A percentile compares a stretch with the other conserved stretches of the same genome.
phyloP scores from a whole-genome alignment of 2,113 vertebrate genomes.

The Rousettus leschenaultii region DNA sequence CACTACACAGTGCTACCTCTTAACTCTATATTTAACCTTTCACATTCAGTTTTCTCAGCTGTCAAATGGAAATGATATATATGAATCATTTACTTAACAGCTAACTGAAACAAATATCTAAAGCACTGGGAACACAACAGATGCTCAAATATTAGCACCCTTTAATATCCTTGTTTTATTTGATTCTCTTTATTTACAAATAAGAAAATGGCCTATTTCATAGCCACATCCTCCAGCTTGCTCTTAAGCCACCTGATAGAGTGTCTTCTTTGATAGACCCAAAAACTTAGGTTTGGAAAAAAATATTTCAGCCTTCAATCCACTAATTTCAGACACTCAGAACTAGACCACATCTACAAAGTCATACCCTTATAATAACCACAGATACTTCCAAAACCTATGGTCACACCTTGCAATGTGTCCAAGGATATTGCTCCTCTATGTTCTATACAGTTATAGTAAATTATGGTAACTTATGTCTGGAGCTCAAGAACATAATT shows the following conservation, averaged over 20 bases:
- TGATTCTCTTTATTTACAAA: neutral
- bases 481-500: neutral
- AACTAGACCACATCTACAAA: neutral
- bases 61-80: neutral
- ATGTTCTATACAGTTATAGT: neutral
- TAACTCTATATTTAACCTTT: neutral
- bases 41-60: neutral
- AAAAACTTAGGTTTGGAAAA: neutral
- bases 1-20: neutral
- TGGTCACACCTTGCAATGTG: neutral
- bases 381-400: neutral
- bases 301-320: neutral
- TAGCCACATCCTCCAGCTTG: neutral
- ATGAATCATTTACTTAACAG: neutral
- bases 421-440: neutral
- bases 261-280: neutral
- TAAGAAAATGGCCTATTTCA: neutral
- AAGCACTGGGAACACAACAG: neutral
- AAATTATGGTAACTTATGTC: neutral
- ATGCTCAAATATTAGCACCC: neutral
- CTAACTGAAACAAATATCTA: neutral
- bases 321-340: neutral
- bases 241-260: neutral
- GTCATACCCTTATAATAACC: neutral
- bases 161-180: neutral